phyloP scores from a whole-genome alignment of 2,113 vertebrate genomes.

The Hydrochoerus hydrochaeris region DNA sequence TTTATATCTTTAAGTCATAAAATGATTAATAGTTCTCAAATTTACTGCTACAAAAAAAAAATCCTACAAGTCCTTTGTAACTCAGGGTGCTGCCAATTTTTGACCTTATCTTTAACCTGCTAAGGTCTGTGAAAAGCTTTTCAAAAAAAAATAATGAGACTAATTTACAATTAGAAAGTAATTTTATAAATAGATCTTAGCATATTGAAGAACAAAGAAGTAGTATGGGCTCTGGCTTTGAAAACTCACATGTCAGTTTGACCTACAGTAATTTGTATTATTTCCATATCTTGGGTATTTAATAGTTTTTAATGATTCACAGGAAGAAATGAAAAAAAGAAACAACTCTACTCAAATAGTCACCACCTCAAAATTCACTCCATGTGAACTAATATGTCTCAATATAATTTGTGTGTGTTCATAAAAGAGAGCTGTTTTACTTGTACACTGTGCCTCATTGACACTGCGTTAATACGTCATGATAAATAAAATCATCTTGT shows the following conservation, averaged over 20 bases:
- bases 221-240: not conserved
- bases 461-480: not conserved
- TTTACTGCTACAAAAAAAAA: constrained; percentile 60
- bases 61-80: constrained; percentile 58
- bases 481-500: constrained; percentile 53
- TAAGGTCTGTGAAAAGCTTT: not conserved
- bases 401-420: not conserved
- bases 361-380: constrained; percentile 24
- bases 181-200: constrained; percentile 1
- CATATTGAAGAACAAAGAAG: not conserved
- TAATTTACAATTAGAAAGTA: not conserved
- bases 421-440: not conserved
- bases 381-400: not conserved
- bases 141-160: not conserved
- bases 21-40: constrained; percentile 73
- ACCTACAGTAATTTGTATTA: not conserved
- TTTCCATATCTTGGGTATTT: not conserved
- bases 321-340: not conserved
- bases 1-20: constrained; percentile 76
- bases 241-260: not conserved
- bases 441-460: not conserved
- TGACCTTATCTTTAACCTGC: not conserved
- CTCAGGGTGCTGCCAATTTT: not conserved
- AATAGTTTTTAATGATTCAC: constrained; percentile 33
- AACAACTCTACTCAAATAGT: not conserved